Percentiles rank a stretch among this genome's conserved stretches.
Evolutionary conservation across 2,113 vertebrate species (phyloP).

Genomic region (Amblyopsis rosae): DNA sequence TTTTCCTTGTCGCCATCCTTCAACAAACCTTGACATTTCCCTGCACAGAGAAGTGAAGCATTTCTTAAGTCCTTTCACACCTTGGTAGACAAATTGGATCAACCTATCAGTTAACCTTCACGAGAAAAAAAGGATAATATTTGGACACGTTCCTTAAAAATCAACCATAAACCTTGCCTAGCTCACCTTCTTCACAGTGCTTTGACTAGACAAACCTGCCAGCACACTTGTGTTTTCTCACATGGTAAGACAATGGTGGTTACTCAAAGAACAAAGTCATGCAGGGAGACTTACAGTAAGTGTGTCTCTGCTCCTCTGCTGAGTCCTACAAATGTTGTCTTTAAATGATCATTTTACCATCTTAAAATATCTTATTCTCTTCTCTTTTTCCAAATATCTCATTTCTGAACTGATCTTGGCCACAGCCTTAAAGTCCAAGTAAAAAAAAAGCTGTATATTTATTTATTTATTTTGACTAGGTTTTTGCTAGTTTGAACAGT

Average conservation of each 20-base stretch:
- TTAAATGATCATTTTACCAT: neutral
- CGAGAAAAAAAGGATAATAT: slow-evolving; percentile 68
- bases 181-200: slow-evolving; percentile 15
- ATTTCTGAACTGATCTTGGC: neutral
- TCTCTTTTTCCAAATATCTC: neutral
- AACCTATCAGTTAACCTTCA: slow-evolving; percentile 80
- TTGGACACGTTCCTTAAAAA: slow-evolving; percentile 65
- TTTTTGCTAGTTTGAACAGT: neutral
- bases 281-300: neutral
- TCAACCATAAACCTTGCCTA: slow-evolving; percentile 46
- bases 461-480: neutral
- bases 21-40: slow-evolving; percentile 78
- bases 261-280: neutral
- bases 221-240: slow-evolving; percentile 1
- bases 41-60: slow-evolving; percentile 68
- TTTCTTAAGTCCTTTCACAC: slow-evolving; percentile 76
- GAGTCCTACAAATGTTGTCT: neutral
- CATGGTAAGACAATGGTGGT: neutral
- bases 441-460: neutral
- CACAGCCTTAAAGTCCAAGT: neutral
- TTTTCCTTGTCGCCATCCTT: slow-evolving; percentile 66
- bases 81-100: slow-evolving; percentile 76
- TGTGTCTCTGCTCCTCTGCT: neutral
- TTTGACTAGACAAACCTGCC: slow-evolving; percentile 35
- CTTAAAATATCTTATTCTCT: neutral